Evolutionary conservation across 1,140 invertebrate species (phyloP).

Genomic region (Macrotrachela quadricornifera): DNA sequence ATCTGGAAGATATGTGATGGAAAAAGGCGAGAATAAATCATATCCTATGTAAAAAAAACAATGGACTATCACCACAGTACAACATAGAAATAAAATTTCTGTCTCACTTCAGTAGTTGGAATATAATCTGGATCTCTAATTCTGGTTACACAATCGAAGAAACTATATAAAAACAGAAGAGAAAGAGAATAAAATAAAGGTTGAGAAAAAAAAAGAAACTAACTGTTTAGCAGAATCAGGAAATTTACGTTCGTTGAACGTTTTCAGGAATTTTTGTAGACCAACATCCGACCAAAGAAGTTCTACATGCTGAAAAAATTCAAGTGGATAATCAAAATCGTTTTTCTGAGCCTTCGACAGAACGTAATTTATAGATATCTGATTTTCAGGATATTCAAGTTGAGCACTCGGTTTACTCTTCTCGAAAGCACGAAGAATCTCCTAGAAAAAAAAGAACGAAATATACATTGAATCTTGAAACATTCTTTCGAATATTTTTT

Average conservation of each 20-base stretch:
- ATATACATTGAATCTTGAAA: neutral
- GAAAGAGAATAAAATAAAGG: slow-evolving; percentile 32
- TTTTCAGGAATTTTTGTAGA: slow-evolving; percentile 73
- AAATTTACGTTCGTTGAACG: slow-evolving; percentile 97
- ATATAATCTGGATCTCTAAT: slow-evolving; percentile 89
- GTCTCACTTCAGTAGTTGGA: slow-evolving; percentile 66
- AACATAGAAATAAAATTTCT: slow-evolving; percentile 1
- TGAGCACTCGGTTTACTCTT: neutral
- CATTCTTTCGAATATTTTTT: no score
- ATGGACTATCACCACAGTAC: slow-evolving; percentile 2
- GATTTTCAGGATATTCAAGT: neutral
- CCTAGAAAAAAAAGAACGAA: no score
- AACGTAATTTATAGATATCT: neutral
- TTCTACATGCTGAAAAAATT: slow-evolving; percentile 39
- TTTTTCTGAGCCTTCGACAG: slow-evolving; percentile 2
- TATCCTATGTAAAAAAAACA: slow-evolving; percentile 24
- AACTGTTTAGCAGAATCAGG: slow-evolving; percentile 99
- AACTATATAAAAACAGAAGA: slow-evolving; percentile 41
- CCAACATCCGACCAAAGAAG: slow-evolving; percentile 84
- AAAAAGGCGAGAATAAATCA: slow-evolving; percentile 77
- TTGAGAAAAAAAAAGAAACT: no score
- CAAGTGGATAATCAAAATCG: slow-evolving; percentile 4
- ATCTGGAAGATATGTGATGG: slow-evolving; percentile 99
- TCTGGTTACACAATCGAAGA: slow-evolving; percentile 72
- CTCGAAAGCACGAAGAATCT: slow-evolving; percentile 3